These are phyloP conservation scores for Orycteropus afer DNA, from an alignment of 2,113 vertebrate species.

Conservation along the genomic window DNA sequence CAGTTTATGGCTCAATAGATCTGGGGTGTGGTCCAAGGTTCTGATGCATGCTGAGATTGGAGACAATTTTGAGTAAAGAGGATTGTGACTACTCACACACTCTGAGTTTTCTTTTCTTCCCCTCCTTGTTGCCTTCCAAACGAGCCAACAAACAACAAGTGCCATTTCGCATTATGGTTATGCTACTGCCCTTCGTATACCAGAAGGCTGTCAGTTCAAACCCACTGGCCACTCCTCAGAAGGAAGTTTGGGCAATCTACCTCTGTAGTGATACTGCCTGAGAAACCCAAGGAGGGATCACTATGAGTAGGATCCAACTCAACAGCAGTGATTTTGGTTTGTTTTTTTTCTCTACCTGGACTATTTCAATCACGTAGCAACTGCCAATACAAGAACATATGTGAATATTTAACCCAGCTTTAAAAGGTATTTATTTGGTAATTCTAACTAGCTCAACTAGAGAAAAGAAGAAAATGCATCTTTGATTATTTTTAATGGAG, in stretches of 20 bases:
- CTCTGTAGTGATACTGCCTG: too few species aligned
- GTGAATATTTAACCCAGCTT: conserved; percentile 30
- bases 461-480: neutral
- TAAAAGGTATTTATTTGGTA: neutral
- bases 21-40: neutral
- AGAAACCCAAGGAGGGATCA: too few species aligned
- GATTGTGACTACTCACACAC: rapidly evolving
- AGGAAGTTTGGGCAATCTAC: too few species aligned
- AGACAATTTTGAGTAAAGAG: neutral
- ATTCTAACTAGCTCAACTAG: neutral
- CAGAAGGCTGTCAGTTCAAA: too few species aligned
- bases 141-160: neutral
- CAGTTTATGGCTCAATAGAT: neutral
- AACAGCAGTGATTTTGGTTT: too few species aligned
- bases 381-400: neutral
- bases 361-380: neutral
- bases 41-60: rapidly evolving
- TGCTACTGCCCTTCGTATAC: neutral
- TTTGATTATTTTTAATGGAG: neutral
- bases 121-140: neutral
- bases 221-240: too few species aligned
- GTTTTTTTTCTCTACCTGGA: neutral
- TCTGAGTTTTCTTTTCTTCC: rapidly evolving
- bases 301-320: too few species aligned
- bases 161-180: neutral